A percentile compares a stretch with the other conserved stretches of the same genome.
Conservation (phyloP, 2,797 vertebrate genomes). For the Acanthurus leucopareius region DNA sequence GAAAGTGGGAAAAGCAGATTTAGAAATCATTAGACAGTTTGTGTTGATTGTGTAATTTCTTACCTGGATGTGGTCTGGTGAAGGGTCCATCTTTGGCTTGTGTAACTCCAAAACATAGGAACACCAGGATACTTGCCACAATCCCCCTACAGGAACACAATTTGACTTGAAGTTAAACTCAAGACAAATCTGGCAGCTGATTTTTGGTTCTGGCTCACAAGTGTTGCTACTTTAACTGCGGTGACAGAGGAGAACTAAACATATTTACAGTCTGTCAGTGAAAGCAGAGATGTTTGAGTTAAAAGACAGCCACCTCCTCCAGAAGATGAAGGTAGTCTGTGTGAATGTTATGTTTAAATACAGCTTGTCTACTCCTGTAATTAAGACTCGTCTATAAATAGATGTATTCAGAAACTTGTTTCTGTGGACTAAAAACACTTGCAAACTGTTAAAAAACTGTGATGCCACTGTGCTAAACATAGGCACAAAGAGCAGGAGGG, state of each 20-base stretch:
- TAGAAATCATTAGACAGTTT: background rate
- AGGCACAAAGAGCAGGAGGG: background rate
- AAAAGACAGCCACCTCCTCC: no score
- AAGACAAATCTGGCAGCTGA: rapidly evolving
- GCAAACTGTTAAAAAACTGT: background rate
- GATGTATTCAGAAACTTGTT: background rate
- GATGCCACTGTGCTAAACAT: background rate
- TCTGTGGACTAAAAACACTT: background rate
- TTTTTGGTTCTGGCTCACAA: background rate
- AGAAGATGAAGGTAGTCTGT: no score
- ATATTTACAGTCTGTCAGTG: background rate
- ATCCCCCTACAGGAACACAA: constrained; percentile 89
- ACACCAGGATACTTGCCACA: constrained; percentile 97
- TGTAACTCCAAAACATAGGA: constrained; percentile 98
- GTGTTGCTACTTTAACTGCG: no score
- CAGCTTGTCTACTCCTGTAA: background rate
- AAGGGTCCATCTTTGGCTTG: constrained; percentile 99
- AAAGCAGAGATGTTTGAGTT: background rate
- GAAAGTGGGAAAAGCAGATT: background rate
- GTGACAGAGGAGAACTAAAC: background rate
- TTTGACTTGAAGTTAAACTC: background rate
- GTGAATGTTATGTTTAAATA: background rate
- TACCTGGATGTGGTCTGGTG: constrained; percentile 98
- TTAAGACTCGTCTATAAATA: background rate
- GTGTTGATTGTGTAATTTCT: constrained; percentile 15